Percentiles rank a stretch among this genome's conserved stretches.
These are phyloP conservation scores for Eupithecia subfuscata DNA, from an alignment of 2,888 invertebrate genomes.

Conservation along the genomic window DNA sequence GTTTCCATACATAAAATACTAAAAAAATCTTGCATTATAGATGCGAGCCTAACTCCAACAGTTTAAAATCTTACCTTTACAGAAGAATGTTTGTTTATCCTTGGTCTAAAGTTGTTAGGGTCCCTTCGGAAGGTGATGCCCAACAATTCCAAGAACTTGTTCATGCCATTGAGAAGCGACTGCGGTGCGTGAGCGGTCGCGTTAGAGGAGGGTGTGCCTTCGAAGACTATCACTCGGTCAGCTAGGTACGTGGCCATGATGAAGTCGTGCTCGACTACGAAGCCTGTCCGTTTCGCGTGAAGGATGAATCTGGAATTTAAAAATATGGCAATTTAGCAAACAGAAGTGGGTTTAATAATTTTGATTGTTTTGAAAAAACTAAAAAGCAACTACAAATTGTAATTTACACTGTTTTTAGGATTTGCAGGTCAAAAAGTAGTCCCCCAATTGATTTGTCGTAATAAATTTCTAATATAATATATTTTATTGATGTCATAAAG, in stretches of 20 bases:
- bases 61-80: conserved; percentile 88
- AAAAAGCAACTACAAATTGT: too few relatives aligned
- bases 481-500: too few relatives aligned
- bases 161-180: conserved; percentile 98
- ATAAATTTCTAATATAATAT: too few relatives aligned
- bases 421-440: too few relatives aligned
- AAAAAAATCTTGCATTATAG: background rate
- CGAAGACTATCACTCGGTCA: conserved; percentile 99
- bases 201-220: conserved; percentile 95
- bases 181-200: conserved; percentile 97
- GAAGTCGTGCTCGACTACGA: conserved; percentile 99
- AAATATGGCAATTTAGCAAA: background rate
- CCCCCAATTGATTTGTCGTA: too few relatives aligned
- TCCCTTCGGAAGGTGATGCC: conserved; percentile 99
- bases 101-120: conserved; percentile 98
- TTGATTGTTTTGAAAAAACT: too few relatives aligned
- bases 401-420: too few relatives aligned
- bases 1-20: background rate
- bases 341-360: too few relatives aligned
- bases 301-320: conserved; percentile 91
- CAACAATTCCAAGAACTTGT: conserved; percentile 96
- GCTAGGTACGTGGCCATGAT: conserved; percentile 99
- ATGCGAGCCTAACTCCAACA: background rate
- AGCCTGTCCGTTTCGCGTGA: conserved; percentile 99
- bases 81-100: conserved; percentile 98